phyloP scores from a whole-genome alignment of 2,888 invertebrate species.

The Oeneis ivallda region DNA sequence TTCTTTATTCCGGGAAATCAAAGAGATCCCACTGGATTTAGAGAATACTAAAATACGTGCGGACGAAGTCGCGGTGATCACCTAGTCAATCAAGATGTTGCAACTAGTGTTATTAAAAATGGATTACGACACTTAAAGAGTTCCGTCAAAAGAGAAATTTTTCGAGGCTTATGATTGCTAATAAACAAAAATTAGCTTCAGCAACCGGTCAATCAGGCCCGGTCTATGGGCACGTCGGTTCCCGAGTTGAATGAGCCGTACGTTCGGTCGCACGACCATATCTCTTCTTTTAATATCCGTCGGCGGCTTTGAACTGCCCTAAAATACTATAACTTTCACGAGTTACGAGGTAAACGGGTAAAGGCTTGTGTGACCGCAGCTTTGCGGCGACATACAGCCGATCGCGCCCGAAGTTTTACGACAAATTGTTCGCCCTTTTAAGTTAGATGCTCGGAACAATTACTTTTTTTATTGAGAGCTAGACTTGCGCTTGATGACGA shows the following conservation, averaged over 20 bases:
- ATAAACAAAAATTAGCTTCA: conserved; percentile 35
- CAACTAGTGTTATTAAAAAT: conserved; percentile 9
- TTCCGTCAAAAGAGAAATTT: conserved; percentile 14
- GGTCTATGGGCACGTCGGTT: conserved; percentile 44
- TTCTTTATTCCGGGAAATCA: no score
- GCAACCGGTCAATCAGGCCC: conserved; percentile 45
- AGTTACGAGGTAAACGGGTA: conserved; percentile 69
- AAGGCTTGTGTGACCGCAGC: conserved; percentile 58
- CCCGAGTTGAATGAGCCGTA: conserved; percentile 67
- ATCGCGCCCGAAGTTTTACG: conserved; percentile 51
- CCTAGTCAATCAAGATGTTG: background rate
- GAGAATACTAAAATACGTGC: no score
- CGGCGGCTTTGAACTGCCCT: conserved; percentile 76
- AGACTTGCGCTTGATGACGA: background rate
- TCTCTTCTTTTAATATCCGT: conserved; percentile 74
- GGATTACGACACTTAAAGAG: conserved; percentile 12
- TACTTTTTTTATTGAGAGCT: background rate
- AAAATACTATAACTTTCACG: conserved; percentile 75
- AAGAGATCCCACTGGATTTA: no score
- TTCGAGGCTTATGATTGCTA: conserved; percentile 27
- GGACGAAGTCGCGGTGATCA: no score
- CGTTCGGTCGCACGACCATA: conserved; percentile 66
- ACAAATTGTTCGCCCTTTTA: conserved; percentile 44
- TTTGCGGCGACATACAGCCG: conserved; percentile 49
- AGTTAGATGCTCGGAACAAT: conserved; percentile 3